Conservation (phyloP, 1,140 invertebrate genomes). For the Drosophila prosaltans region DNA sequence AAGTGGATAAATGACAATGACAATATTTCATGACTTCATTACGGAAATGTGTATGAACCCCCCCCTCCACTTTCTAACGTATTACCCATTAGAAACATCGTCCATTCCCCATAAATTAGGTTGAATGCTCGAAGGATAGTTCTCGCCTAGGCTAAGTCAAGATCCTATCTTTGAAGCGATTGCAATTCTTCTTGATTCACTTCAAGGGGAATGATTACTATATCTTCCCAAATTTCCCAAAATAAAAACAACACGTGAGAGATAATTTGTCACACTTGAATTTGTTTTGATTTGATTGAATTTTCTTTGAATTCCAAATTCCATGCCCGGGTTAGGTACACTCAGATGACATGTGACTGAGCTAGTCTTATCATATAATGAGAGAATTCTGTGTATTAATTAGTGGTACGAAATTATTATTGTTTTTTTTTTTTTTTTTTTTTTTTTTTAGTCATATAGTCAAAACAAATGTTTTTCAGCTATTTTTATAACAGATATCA, state of each 20-base stretch:
- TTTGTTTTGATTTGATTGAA: too few relatives aligned
- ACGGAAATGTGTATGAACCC: not conserved
- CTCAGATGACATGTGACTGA: not conserved
- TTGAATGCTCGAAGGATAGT: too few relatives aligned
- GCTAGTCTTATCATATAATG: not conserved
- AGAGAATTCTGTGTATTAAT: constrained; percentile 30
- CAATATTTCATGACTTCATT: constrained; percentile 37
- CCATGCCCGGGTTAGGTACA: not conserved
- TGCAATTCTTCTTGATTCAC: too few relatives aligned
- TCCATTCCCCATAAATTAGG: too few relatives aligned
- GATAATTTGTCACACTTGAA: not conserved
- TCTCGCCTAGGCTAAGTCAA: too few relatives aligned
- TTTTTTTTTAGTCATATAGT: constrained; percentile 15
- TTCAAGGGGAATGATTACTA: too few relatives aligned
- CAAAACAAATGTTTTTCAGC: constrained; percentile 38
- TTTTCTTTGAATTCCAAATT: not conserved
- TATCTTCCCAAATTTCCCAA: too few relatives aligned
- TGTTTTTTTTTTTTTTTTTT: not conserved
- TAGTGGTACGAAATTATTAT: constrained; percentile 21
- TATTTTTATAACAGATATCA: constrained; percentile 32
- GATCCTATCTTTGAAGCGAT: too few relatives aligned
- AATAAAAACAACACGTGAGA: not conserved
- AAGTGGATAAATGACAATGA: constrained; percentile 14
- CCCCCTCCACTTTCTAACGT: not conserved
- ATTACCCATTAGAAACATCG: too few relatives aligned